phyloP scores from a whole-genome alignment of 2,888 invertebrate species.

The Chalcis sispes region DNA sequence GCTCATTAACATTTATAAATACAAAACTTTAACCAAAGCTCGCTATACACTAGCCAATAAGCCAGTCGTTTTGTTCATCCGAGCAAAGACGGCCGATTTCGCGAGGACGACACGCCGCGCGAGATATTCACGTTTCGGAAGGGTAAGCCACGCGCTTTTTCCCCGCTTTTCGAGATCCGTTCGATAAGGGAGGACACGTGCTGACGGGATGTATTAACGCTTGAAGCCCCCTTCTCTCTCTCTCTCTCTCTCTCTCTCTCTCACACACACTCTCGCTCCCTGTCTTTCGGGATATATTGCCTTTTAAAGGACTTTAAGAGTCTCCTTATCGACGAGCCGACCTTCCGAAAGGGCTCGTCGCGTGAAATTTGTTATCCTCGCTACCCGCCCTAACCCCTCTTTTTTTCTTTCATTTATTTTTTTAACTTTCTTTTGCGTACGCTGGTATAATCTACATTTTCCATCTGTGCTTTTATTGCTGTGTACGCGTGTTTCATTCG shows the following conservation, averaged over 20 bases:
- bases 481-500: background rate
- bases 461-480: conserved; percentile 4
- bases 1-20: too few species aligned
- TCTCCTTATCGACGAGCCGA: conserved; percentile 64
- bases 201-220: conserved; percentile 64
- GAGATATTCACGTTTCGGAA: conserved; percentile 58
- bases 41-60: too few species aligned
- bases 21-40: too few species aligned
- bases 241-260: conserved; percentile 21
- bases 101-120: too few species aligned
- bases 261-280: conserved; percentile 17
- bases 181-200: conserved; percentile 72
- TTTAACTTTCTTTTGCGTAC: too few species aligned
- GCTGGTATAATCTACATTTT: conserved; percentile 34
- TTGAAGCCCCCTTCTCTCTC: conserved; percentile 17
- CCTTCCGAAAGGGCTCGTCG: conserved; percentile 36
- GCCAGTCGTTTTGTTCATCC: too few species aligned
- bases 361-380: conserved; percentile 47
- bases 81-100: too few species aligned
- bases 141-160: conserved; percentile 63
- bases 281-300: conserved; percentile 66
- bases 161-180: conserved; percentile 72
- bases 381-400: background rate
- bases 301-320: conserved; percentile 71
- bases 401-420: background rate